Percentiles rank a stretch among this genome's conserved stretches.
Evolutionary conservation across 2,797 vertebrate genomes (phyloP).

Genomic region (Pempheris klunzingeri): DNA sequence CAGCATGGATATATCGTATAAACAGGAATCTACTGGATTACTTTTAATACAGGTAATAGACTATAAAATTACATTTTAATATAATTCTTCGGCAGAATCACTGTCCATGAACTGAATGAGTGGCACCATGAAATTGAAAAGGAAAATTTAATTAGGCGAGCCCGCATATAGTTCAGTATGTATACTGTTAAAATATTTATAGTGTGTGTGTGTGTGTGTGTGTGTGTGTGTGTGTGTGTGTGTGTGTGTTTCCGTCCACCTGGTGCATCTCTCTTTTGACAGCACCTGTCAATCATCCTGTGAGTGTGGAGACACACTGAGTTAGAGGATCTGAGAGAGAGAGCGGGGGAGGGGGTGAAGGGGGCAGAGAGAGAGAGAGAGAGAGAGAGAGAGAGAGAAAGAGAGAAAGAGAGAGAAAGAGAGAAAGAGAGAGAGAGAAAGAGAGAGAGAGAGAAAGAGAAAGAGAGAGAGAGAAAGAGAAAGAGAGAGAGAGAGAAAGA

Average conservation of each 20-base stretch:
- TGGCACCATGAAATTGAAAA: background rate
- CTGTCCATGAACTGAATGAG: background rate
- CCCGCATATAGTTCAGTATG: background rate
- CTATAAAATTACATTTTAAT: background rate
- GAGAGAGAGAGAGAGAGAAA: background rate
- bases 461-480: background rate
- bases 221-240: background rate
- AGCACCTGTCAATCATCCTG: slow-evolving; percentile 31
- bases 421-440: background rate
- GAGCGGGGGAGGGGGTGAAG: no score
- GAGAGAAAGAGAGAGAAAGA: background rate
- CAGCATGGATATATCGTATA: no score
- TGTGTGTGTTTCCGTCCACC: slow-evolving; percentile 3
- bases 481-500: background rate
- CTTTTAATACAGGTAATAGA: background rate
- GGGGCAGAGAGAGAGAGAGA: background rate
- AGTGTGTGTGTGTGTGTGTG: background rate
- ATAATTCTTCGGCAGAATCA: background rate
- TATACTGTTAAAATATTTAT: background rate
- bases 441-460: background rate
- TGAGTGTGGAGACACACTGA: slow-evolving; percentile 21
- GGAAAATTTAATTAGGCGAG: background rate
- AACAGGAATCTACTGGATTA: no score
- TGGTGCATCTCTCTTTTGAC: slow-evolving; percentile 7
- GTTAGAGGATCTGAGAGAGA: background rate